These are phyloP conservation scores for Tetragonula carbonaria DNA, from an alignment of 2,888 invertebrate species.

Conservation along the genomic window DNA sequence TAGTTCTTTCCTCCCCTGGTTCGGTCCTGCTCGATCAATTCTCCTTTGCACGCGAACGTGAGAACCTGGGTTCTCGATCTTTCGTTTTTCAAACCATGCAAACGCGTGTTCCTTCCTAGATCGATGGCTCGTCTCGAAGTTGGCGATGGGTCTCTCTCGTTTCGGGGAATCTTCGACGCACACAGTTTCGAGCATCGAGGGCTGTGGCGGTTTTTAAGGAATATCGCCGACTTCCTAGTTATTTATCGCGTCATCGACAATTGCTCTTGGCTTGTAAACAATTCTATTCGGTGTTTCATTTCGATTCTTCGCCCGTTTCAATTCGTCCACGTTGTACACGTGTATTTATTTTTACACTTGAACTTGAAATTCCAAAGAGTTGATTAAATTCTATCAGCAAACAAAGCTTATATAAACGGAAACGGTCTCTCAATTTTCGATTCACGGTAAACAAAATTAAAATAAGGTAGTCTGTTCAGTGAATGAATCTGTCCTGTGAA, in stretches of 20 bases:
- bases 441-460: too few species aligned
- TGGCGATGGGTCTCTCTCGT: neutral
- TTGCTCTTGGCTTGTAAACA: neutral
- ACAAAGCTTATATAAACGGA: too few species aligned
- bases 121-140: slow-evolving; percentile 23
- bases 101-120: slow-evolving; percentile 46
- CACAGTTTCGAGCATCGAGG: neutral
- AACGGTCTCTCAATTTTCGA: too few species aligned
- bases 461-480: too few species aligned
- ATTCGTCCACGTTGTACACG: neutral
- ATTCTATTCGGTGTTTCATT: neutral
- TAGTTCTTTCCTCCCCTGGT: slow-evolving; percentile 1
- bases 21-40: neutral
- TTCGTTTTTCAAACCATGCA: slow-evolving; percentile 61
- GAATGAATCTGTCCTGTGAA: too few species aligned
- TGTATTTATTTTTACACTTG: neutral
- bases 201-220: neutral
- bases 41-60: slow-evolving; percentile 76
- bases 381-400: neutral
- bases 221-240: neutral
- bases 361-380: neutral
- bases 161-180: neutral
- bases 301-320: neutral
- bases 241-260: neutral
- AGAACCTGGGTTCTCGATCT: slow-evolving; percentile 69